phyloP scores from a whole-genome alignment of 2,797 vertebrate genomes.

The Notamacropus eugenii region DNA sequence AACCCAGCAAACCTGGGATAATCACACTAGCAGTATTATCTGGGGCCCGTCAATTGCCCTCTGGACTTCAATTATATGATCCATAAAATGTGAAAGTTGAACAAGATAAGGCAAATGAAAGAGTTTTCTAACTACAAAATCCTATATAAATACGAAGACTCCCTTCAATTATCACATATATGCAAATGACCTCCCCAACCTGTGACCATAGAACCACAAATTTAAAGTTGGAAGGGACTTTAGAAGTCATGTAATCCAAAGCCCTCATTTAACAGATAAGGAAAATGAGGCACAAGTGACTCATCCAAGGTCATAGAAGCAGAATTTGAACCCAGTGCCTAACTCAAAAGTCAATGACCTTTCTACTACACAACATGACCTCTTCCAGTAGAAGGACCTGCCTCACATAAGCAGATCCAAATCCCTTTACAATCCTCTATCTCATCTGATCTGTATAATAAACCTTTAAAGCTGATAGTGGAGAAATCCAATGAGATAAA shows the following conservation, averaged over 20 bases:
- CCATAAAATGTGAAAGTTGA: not conserved
- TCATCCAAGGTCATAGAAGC: not conserved
- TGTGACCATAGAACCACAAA: not conserved
- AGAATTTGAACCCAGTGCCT: not conserved
- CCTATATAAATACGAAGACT: not conserved
- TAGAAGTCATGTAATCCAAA: not conserved
- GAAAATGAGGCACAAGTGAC: not conserved
- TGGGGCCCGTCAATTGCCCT: too few species aligned
- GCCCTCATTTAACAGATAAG: not conserved
- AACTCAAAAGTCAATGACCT: not conserved
- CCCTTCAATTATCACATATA: not conserved
- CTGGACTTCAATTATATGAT: not conserved
- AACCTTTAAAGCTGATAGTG: not conserved
- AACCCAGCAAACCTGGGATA: not conserved
- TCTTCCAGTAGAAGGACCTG: not conserved
- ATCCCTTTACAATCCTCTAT: not conserved
- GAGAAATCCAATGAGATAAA: not conserved
- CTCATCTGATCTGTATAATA: not conserved
- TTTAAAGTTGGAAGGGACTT: not conserved
- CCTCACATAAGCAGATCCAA: not conserved
- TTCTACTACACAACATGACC: not conserved
- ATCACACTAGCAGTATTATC: not conserved
- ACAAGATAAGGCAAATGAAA: not conserved
- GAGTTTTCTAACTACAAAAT: not conserved
- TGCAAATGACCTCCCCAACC: not conserved